Conservation (phyloP, 2,797 vertebrate genomes). For the Gallinago stenura region DNA sequence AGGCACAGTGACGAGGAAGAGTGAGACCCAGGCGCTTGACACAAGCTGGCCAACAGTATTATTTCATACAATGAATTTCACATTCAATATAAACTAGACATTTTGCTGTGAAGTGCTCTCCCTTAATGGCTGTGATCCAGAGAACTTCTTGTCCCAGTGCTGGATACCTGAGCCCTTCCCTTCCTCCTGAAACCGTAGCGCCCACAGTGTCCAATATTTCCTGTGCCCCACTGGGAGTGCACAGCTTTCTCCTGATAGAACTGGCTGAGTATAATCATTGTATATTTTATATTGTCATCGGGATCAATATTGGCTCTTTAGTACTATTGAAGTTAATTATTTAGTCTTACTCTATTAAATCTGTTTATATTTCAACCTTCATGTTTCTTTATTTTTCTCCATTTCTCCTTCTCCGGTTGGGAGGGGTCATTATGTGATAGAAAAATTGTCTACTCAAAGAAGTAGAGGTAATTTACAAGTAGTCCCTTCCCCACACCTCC, state of each 20-base stretch:
- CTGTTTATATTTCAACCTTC: background rate
- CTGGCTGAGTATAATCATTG: background rate
- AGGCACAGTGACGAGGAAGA: background rate
- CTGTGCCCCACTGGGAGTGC: background rate
- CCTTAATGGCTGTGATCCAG: background rate
- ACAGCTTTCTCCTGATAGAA: no score
- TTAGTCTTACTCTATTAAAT: background rate
- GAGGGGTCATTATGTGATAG: background rate
- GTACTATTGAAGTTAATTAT: background rate
- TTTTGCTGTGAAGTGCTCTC: background rate
- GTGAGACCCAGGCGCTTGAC: background rate
- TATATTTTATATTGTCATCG: background rate
- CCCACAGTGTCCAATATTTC: background rate
- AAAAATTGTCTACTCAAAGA: background rate
- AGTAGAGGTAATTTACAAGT: background rate
- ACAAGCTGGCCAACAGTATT: background rate
- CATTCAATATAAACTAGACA: background rate
- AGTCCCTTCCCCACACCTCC: background rate
- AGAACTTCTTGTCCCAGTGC: background rate
- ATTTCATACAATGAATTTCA: background rate
- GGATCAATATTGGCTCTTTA: background rate
- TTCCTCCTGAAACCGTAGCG: background rate
- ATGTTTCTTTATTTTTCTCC: background rate
- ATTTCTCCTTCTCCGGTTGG: background rate
- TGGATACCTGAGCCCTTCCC: background rate